phyloP scores from a whole-genome alignment of 2,797 vertebrate species.

The Diplodus puntazzo region DNA sequence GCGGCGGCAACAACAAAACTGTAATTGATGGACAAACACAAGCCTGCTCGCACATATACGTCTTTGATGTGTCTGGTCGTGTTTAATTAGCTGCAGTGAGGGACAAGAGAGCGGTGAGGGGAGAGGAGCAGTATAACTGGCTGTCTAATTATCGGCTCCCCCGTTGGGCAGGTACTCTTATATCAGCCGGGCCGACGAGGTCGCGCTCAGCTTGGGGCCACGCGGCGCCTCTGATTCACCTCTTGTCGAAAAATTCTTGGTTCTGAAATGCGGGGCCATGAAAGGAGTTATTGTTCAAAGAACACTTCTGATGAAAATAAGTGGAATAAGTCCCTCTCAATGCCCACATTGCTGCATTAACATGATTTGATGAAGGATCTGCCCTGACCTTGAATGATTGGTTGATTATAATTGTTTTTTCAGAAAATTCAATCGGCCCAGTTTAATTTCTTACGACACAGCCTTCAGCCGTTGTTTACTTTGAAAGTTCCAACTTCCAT shows the following conservation, averaged over 20 bases:
- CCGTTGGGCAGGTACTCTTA: conserved; percentile 56
- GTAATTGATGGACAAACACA: conserved; percentile 55
- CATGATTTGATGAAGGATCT: not conserved
- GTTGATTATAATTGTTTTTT: conserved; percentile 4
- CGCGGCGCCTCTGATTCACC: conserved; percentile 43
- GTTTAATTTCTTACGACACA: not conserved
- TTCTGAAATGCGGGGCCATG: conserved; percentile 16
- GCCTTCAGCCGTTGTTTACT: not conserved
- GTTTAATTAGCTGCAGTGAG: conserved; percentile 63
- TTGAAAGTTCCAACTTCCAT: conserved; percentile 14
- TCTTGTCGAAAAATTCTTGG: conserved; percentile 9
- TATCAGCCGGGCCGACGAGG: conserved; percentile 52
- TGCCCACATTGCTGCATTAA: not conserved
- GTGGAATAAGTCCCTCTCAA: not conserved
- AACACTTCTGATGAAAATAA: conserved; percentile 1
- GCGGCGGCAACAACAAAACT: conserved; percentile 27
- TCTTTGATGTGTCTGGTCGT: conserved; percentile 54
- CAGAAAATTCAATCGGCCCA: not conserved
- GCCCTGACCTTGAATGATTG: not conserved
- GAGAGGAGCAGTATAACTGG: conserved; percentile 28
- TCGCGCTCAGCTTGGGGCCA: conserved; percentile 57
- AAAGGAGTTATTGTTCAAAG: conserved; percentile 7
- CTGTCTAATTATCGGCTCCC: conserved; percentile 64
- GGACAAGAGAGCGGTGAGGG: conserved; percentile 13
- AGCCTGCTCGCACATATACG: conserved; percentile 13